Conservation (phyloP, 2,797 vertebrate species). For the Enteromius paludinosus region DNA sequence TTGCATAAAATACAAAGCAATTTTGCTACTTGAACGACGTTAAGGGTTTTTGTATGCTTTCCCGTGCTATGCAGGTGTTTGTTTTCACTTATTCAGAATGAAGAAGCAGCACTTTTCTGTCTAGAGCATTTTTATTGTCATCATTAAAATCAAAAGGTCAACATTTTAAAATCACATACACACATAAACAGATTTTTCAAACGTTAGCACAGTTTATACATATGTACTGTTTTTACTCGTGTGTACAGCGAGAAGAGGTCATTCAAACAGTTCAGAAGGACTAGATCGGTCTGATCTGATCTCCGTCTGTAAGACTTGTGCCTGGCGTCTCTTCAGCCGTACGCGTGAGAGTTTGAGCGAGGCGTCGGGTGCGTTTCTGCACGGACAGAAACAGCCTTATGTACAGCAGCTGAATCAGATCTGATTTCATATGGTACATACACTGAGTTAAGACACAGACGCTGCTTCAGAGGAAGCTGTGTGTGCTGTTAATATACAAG, state of each 20-base stretch:
- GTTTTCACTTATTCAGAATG: background rate
- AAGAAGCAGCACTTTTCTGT: constrained; percentile 71
- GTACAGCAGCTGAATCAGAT: constrained; percentile 76
- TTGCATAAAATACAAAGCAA: constrained; percentile 80
- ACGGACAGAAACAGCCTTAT: constrained; percentile 76
- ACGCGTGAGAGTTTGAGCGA: constrained; percentile 44
- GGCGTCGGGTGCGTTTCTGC: constrained; percentile 66
- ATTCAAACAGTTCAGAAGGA: constrained; percentile 66
- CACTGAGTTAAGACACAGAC: constrained; percentile 55
- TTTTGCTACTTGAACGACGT: constrained; percentile 78
- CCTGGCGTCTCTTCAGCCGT: background rate
- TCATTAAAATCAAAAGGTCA: constrained; percentile 89
- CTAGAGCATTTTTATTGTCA: constrained; percentile 80
- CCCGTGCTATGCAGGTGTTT: background rate
- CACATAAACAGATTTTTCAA: constrained; percentile 86
- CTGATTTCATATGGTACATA: constrained; percentile 49
- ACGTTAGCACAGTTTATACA: constrained; percentile 95
- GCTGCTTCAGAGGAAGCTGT: constrained; percentile 5
- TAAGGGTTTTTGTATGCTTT: background rate
- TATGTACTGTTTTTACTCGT: constrained; percentile 86
- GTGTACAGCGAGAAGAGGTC: constrained; percentile 82
- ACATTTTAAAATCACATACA: constrained; percentile 98
- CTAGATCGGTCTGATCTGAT: background rate
- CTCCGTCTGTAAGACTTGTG: background rate
- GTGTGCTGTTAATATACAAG: constrained; percentile 62